Base-by-base conservation (phyloP, 2,888 invertebrate species). In the Torymus tubicola region DNA sequence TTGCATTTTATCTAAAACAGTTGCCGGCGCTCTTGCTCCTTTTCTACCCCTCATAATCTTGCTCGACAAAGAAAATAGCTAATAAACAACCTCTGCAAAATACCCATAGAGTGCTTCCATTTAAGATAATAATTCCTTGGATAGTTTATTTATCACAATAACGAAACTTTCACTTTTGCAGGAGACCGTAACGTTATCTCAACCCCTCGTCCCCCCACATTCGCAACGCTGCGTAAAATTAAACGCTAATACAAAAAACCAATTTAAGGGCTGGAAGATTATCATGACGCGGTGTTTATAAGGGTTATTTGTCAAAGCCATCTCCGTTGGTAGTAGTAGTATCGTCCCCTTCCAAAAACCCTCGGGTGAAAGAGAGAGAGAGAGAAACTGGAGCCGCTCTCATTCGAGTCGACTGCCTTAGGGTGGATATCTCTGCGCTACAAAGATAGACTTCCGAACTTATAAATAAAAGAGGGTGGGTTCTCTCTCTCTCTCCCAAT, bases 231-330 rank as follows among this genome's bases (percentile, higher is more conserved):
- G 57, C 61, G 18, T 55, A 65, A 81, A 75, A 81, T 75, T 78
- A 81, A 81, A 75, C 11, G 52, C 65, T 74, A 73, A 77, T 73
- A 73, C 68, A 76, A 57, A 68, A 75, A 80, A 80, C 12, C 68
- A 81, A 78, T 82, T 83, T 78, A 71, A 53, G 69, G 83, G 85
- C 84, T 86, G 86, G 60, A 64, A 77, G 79, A 82, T 82, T 79
- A 82, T 80, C 76, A 88, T 86, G 87, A 86, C 83, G 85, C 84
- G 86, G 83, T 88, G 88, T 90, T 90, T 89, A 89, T 90, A 90
- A 89, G 89, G 88, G 88, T 90, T 90, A 90, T 90, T 90, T 90
- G 90, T 90, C 90, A 89, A 87, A 80, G 81, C 65, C 81, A 18
- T 69, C 68, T 74, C 21, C 74, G 2, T 1, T 21, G 21, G 21